Evolutionary conservation across 2,797 vertebrate genomes (phyloP).

Genomic region (Acipenser transmontanus): DNA sequence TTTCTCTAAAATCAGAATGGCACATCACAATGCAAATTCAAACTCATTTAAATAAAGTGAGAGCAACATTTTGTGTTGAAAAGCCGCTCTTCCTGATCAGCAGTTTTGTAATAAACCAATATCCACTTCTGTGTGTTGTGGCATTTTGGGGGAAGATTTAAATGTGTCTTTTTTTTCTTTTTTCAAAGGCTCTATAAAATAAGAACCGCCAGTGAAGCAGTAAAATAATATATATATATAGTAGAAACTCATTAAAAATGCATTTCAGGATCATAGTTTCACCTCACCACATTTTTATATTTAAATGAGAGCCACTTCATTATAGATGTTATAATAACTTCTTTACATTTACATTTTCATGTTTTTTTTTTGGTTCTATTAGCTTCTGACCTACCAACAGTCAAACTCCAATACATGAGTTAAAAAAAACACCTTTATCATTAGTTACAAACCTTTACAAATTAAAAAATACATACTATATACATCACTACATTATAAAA

Average conservation of each 20-base stretch:
- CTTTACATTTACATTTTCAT: constrained; percentile 97
- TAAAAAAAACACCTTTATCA: constrained; percentile 71
- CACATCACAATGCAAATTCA: constrained; percentile 99
- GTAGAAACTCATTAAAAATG: constrained; percentile 99
- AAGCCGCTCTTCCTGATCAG: constrained; percentile 99
- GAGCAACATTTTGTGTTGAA: constrained; percentile 99
- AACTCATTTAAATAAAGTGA: constrained; percentile 99
- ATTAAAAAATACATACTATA: constrained; percentile 63
- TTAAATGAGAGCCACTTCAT: constrained; percentile 99
- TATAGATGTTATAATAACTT: constrained; percentile 99
- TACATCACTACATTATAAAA: no score
- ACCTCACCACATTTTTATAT: constrained; percentile 98
- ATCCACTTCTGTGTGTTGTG: constrained; percentile 97
- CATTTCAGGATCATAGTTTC: constrained; percentile 99
- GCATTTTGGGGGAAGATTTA: constrained; percentile 94
- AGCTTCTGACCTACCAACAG: constrained; percentile 81
- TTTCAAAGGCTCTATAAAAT: constrained; percentile 92
- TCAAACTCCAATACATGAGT: constrained; percentile 61
- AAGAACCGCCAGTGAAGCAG: constrained; percentile 98
- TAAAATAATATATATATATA: constrained; percentile 84
- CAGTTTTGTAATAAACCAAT: constrained; percentile 99
- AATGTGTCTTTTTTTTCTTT: constrained; percentile 77
- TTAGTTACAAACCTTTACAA: constrained; percentile 63
- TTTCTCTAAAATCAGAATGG: constrained; percentile 95
- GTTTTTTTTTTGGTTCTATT: constrained; percentile 97